phyloP scores from a whole-genome alignment of 2,888 invertebrate species.

The Mesorhabditis spiculigera region DNA sequence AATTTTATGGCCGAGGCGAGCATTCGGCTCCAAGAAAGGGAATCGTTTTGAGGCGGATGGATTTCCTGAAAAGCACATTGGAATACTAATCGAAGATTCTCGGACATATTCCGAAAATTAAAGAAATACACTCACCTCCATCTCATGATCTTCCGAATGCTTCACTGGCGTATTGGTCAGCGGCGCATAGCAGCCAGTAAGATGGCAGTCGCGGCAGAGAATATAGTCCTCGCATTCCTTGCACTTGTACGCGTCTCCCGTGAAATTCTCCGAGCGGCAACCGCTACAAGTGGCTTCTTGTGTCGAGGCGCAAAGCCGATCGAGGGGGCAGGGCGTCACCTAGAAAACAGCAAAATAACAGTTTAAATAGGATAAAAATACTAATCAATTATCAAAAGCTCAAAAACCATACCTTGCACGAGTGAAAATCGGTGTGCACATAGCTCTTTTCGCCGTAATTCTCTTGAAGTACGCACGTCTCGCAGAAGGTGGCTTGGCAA shows the following conservation, averaged over 20 bases:
- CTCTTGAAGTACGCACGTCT: background rate
- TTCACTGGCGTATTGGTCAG: background rate
- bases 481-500: background rate
- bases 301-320: background rate
- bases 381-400: too few relatives aligned
- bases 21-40: background rate
- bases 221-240: background rate
- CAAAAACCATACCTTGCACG: background rate
- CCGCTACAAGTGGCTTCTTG: slow-evolving; percentile 1
- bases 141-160: background rate
- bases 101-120: background rate
- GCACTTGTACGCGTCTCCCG: background rate
- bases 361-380: too few relatives aligned
- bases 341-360: too few relatives aligned
- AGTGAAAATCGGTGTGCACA: background rate
- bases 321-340: background rate
- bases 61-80: background rate
- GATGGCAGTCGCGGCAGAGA: background rate
- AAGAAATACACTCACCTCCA: background rate
- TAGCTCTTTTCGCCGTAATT: background rate
- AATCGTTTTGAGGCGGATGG: background rate
- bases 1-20: background rate
- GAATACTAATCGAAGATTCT: background rate
- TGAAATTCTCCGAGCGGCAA: background rate
- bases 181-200: background rate